Conservation (phyloP, 1,140 invertebrate species). For the Ridgeia piscesae region DNA sequence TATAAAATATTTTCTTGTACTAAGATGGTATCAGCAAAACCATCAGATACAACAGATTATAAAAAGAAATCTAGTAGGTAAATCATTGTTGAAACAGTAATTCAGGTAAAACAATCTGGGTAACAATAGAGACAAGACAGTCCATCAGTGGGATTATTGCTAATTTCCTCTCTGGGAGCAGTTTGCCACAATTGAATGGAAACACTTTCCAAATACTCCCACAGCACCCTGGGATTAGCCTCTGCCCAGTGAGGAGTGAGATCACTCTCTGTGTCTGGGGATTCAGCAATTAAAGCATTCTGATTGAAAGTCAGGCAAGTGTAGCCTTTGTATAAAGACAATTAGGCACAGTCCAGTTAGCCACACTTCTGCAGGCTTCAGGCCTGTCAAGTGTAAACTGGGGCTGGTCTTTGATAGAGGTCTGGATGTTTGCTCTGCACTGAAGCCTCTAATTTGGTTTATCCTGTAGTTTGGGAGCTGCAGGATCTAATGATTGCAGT, state of each 20-base stretch:
- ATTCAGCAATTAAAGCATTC: not conserved
- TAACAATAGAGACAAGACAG: not conserved
- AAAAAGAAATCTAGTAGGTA: no score
- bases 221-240: not conserved
- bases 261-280: not conserved
- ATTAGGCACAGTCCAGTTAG: not conserved
- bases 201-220: not conserved
- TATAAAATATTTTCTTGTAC: not conserved
- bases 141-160: not conserved
- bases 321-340: not conserved
- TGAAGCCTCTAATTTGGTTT: not conserved
- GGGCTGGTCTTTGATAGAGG: not conserved
- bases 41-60: not conserved
- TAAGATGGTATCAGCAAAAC: not conserved
- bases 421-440: not conserved
- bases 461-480: not conserved
- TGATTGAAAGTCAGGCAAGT: constrained; percentile 5
- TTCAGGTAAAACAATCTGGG: not conserved
- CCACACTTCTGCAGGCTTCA: not conserved
- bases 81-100: not conserved
- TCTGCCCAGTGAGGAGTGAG: not conserved
- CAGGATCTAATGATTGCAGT: not conserved
- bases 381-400: not conserved
- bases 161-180: not conserved
- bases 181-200: not conserved